These are phyloP conservation scores for Aotus griseimembra DNA, from an alignment of 2,797 vertebrate species.

Conservation along the genomic window DNA sequence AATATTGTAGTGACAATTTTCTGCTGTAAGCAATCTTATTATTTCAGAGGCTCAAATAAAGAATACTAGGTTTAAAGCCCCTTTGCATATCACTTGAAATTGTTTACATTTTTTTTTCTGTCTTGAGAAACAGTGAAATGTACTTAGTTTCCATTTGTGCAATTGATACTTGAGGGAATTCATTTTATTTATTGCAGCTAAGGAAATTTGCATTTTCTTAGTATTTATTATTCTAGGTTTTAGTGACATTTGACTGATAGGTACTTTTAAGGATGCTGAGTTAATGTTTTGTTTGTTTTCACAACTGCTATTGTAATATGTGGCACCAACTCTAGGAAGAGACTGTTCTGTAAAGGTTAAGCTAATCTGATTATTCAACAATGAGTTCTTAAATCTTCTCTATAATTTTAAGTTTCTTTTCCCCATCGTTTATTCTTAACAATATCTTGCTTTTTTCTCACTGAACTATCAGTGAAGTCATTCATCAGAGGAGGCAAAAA, in stretches of 20 bases:
- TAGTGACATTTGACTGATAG: not conserved
- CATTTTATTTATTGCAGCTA: not conserved
- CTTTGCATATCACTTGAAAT: not conserved
- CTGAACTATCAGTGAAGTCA: not conserved
- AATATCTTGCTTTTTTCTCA: not conserved
- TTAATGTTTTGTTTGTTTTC: not conserved
- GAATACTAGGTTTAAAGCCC: not conserved
- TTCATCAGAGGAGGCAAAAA: not conserved
- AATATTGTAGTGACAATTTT: not conserved
- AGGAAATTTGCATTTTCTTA: not conserved
- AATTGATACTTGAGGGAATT: not conserved
- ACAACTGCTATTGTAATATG: not conserved
- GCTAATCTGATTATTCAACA: not conserved
- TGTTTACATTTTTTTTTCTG: not conserved
- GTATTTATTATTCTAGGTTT: not conserved
- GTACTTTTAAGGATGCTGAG: not conserved
- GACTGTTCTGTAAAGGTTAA: not conserved
- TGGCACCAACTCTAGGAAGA: not conserved
- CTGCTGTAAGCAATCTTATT: not conserved
- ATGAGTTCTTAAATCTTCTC: not conserved
- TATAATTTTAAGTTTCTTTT: conserved; percentile 33
- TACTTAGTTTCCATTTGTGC: not conserved
- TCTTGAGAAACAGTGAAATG: not conserved
- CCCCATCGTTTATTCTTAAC: not conserved
- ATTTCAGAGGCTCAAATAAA: conserved; percentile 5